Conservation (phyloP, 2,797 vertebrate genomes). For the Catharus ustulatus region DNA sequence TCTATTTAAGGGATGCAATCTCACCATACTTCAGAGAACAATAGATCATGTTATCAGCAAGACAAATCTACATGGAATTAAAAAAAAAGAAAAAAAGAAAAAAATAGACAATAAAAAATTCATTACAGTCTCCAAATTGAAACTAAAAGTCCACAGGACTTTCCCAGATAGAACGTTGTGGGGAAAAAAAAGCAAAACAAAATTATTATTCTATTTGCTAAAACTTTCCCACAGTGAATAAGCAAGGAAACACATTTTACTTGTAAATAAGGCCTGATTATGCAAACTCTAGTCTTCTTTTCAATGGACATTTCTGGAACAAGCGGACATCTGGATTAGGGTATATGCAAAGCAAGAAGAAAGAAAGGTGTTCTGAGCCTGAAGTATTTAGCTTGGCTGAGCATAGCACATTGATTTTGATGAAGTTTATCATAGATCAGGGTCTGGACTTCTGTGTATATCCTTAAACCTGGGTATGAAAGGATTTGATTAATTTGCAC, state of each 20-base stretch:
- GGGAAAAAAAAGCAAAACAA: not conserved
- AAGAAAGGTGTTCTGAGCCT: not conserved
- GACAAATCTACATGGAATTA: constrained; percentile 64
- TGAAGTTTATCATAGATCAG: not conserved
- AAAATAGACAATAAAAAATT: constrained; percentile 61
- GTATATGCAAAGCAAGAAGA: not conserved
- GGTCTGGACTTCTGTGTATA: not conserved
- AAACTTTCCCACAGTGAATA: not conserved
- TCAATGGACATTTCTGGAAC: not conserved
- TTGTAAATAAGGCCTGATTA: not conserved
- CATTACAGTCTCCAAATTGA: constrained; percentile 57
- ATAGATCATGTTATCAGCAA: constrained; percentile 74
- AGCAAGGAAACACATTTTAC: not conserved
- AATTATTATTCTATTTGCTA: not conserved
- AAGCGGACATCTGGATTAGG: not conserved
- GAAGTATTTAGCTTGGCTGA: not conserved
- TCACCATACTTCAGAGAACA: constrained; percentile 66
- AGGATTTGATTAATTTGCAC: not conserved
- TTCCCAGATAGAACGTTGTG: not conserved
- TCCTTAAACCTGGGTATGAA: not conserved
- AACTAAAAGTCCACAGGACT: not conserved
- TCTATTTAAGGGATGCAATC: constrained; percentile 76
- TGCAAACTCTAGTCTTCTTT: not conserved
- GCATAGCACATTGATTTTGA: not conserved
- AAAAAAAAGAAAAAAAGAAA: constrained; percentile 45